Percentiles rank a stretch among this genome's conserved stretches.
These are phyloP conservation scores for Cassiopea xamachana DNA, from an alignment of 30 jellyfish, hydroid and myxozoan genomes.

Conservation along the genomic window DNA sequence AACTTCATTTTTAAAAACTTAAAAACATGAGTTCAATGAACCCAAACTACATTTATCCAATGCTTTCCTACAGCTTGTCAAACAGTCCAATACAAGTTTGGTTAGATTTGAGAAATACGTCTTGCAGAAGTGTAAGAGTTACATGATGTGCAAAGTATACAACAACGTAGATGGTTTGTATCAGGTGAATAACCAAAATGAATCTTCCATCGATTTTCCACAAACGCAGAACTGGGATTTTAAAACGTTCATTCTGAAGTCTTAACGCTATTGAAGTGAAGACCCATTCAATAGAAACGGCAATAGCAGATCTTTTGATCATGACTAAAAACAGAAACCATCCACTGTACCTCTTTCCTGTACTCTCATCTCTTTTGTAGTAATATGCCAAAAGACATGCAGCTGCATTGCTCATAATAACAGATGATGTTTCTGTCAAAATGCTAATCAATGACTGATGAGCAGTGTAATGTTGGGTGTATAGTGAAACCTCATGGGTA, in stretches of 20 bases:
- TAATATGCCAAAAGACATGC: slow-evolving; percentile 1
- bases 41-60: too few species aligned
- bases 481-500: neutral
- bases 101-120: neutral
- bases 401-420: neutral
- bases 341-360: slow-evolving; percentile 26
- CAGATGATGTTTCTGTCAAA: too few species aligned
- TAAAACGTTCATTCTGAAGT: neutral
- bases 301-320: slow-evolving; percentile 18
- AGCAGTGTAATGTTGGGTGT: neutral
- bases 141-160: slow-evolving; percentile 7
- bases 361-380: slow-evolving; percentile 18
- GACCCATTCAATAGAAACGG: slow-evolving; percentile 7
- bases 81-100: too few species aligned
- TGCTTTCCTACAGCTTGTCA: too few species aligned
- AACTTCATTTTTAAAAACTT: too few species aligned
- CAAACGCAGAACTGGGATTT: slow-evolving; percentile 5
- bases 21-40: too few species aligned
- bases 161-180: slow-evolving; percentile 9
- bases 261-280: slow-evolving; percentile 8
- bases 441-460: neutral
- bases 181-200: neutral
- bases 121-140: neutral
- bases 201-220: slow-evolving; percentile 26
- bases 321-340: neutral